A percentile compares a stretch with the other conserved stretches of the same genome.
phyloP scores from a whole-genome alignment of 2,888 invertebrate species.

The Aphelenchoides bicaudatus region DNA sequence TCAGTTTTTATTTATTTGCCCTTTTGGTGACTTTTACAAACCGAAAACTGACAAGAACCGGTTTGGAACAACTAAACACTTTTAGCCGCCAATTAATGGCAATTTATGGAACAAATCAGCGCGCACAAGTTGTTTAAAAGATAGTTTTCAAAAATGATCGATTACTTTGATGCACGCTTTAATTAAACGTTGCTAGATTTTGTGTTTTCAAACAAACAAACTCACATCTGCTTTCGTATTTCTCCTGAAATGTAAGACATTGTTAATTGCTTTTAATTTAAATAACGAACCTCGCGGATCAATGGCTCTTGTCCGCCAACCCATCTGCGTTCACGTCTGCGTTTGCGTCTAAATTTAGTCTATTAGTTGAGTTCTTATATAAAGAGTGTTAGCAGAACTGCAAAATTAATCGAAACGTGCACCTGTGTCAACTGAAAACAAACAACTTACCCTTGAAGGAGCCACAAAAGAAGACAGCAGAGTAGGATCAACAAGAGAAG shows the following conservation, averaged over 20 bases:
- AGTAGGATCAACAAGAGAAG: constrained; percentile 57
- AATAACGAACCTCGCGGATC: constrained; percentile 39
- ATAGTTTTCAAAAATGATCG: constrained; percentile 5
- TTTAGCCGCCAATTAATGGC: too few species aligned
- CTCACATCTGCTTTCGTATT: constrained; percentile 26
- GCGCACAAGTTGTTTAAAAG: too few species aligned
- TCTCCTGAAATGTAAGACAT: constrained; percentile 21
- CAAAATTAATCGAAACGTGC: neutral
- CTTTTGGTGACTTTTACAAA: too few species aligned
- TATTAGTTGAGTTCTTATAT: neutral
- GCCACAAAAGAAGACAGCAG: constrained; percentile 59
- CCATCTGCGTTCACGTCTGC: constrained; percentile 32
- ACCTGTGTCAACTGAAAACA: constrained; percentile 14
- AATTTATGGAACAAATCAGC: too few species aligned
- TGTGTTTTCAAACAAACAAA: too few species aligned
- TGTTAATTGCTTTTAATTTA: neutral
- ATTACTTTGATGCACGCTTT: too few species aligned
- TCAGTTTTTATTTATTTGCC: too few species aligned
- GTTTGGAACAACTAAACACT: too few species aligned
- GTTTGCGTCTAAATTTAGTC: constrained; percentile 27
- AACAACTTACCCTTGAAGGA: constrained; percentile 48
- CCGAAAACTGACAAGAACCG: too few species aligned
- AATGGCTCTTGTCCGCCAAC: constrained; percentile 56
- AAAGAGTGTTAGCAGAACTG: constrained; percentile 16
- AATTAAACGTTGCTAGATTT: constrained; percentile 6